Evolutionary conservation across 2,113 vertebrate genomes (phyloP).

Genomic region (Callipepla squamata): DNA sequence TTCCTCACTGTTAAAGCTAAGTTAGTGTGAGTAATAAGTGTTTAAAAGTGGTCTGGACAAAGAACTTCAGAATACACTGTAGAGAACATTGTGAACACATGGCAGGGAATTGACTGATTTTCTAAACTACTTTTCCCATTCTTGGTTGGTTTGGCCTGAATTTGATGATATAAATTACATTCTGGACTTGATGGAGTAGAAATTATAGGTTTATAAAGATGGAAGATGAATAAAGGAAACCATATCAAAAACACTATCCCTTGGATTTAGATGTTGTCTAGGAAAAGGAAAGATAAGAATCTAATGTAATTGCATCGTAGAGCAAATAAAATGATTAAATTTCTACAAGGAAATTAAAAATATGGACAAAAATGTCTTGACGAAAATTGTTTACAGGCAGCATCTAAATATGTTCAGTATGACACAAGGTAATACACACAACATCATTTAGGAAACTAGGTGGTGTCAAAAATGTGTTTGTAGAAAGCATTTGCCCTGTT

Average conservation of each 20-base stretch:
- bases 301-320: not conserved
- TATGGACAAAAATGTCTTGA: not conserved
- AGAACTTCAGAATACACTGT: not conserved
- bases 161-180: not conserved
- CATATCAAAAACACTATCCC: not conserved
- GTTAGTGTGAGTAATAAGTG: conserved; percentile 7
- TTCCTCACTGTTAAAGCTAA: conserved; percentile 29
- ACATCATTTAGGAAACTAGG: not conserved
- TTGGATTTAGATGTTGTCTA: not conserved
- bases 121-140: not conserved
- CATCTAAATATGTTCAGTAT: not conserved
- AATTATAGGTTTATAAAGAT: not conserved
- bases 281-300: not conserved
- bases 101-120: not conserved
- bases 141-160: not conserved
- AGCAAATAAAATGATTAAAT: not conserved
- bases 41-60: conserved; percentile 23
- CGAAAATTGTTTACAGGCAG: not conserved
- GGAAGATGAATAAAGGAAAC: not conserved
- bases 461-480: not conserved
- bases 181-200: not conserved
- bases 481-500: not conserved
- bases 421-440: not conserved
- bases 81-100: not conserved
- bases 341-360: not conserved